Percentiles rank a stretch among this genome's conserved stretches.
Evolutionary conservation across 1,140 invertebrate genomes (phyloP).

Genomic region (Brachionus koreanus): DNA sequence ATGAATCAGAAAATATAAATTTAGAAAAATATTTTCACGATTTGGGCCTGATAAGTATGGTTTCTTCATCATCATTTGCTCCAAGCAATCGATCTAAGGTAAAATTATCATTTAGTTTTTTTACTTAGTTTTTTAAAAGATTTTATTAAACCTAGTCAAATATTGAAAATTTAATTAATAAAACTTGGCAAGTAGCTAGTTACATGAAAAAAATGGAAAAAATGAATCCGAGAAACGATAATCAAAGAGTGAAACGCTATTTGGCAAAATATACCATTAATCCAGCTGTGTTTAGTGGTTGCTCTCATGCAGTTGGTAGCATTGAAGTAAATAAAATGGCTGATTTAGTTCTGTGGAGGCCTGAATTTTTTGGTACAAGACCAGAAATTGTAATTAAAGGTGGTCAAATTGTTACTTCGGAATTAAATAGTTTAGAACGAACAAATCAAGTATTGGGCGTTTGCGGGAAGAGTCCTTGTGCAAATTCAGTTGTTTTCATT

Average conservation of each 20-base stretch:
- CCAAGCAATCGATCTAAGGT: not conserved
- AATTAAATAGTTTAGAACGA: slow-evolving; percentile 57
- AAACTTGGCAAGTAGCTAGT: slow-evolving; percentile 58
- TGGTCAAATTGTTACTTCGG: slow-evolving; percentile 56
- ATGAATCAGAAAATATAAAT: not conserved
- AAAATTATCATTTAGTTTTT: not conserved
- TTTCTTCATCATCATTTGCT: slow-evolving; percentile 47
- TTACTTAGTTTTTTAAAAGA: slow-evolving; percentile 49
- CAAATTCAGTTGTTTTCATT: slow-evolving; percentile 56
- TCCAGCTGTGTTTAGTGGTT: slow-evolving; percentile 56
- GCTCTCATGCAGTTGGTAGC: slow-evolving; percentile 53
- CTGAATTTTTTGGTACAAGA: slow-evolving; percentile 58
- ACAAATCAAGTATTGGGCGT: slow-evolving; percentile 49
- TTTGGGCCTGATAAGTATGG: slow-evolving; percentile 57
- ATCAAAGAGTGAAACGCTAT: slow-evolving; percentile 54
- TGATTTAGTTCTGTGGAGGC: slow-evolving; percentile 57
- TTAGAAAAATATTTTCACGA: slow-evolving; percentile 58
- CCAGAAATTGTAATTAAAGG: slow-evolving; percentile 58
- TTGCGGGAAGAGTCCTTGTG: slow-evolving; percentile 52
- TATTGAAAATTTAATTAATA: slow-evolving; percentile 30
- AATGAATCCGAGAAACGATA: slow-evolving; percentile 52
- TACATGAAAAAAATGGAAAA: slow-evolving; percentile 54
- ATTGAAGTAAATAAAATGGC: slow-evolving; percentile 54
- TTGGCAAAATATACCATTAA: slow-evolving; percentile 59
- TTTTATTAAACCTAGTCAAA: slow-evolving; percentile 47